A percentile compares a stretch with the other conserved stretches of the same genome.
phyloP scores from a whole-genome alignment of 2,797 vertebrate species.

The Neomorphus geoffroyi region DNA sequence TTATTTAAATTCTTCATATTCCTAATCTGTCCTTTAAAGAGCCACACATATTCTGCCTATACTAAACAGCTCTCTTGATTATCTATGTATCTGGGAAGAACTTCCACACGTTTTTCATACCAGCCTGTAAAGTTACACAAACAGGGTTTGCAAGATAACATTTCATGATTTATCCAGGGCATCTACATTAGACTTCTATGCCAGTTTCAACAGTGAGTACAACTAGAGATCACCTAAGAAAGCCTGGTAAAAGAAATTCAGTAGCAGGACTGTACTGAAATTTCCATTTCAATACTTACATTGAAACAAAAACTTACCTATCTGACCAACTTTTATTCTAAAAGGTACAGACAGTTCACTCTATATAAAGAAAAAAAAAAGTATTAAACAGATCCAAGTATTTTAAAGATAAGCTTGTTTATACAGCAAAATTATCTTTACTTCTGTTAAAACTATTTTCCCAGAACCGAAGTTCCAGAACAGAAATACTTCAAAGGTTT shows the following conservation, averaged over 20 bases:
- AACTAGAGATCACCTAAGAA: not conserved
- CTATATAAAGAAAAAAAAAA: conserved; percentile 73
- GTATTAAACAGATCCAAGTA: not conserved
- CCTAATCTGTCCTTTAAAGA: not conserved
- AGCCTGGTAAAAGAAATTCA: not conserved
- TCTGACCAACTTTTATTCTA: conserved; percentile 92
- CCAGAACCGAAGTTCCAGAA: not conserved
- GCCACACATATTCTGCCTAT: not conserved
- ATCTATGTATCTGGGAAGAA: not conserved
- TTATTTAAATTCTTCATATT: not conserved
- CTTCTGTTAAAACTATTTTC: not conserved
- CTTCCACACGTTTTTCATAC: not conserved
- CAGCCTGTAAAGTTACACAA: not conserved
- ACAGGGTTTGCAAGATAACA: not conserved
- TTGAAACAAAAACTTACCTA: conserved; percentile 81
- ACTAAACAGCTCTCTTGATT: not conserved
- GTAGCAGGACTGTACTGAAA: not conserved
- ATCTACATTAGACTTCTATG: not conserved
- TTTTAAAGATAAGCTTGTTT: not conserved
- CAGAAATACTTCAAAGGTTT: not conserved
- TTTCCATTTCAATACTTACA: not conserved
- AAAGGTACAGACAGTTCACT: conserved; percentile 93
- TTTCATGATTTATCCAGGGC: not conserved
- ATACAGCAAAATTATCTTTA: not conserved
- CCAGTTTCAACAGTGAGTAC: not conserved